Evolutionary conservation across 2,888 invertebrate genomes (phyloP).

Genomic region (Strigamia maritima): DNA sequence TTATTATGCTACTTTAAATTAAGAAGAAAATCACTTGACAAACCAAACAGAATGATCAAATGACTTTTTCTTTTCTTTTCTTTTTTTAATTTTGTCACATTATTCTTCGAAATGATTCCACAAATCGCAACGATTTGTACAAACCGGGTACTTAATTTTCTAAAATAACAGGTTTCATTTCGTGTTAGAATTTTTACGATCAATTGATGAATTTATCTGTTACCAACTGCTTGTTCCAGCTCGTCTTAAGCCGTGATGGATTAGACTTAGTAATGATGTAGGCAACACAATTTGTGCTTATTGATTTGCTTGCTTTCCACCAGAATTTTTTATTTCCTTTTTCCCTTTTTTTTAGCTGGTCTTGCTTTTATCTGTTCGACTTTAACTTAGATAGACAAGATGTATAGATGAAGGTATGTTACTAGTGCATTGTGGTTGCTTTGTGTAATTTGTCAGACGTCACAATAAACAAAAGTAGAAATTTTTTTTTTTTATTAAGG

Average conservation of each 20-base stretch:
- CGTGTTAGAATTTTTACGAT: background rate
- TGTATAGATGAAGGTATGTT: slow-evolving; percentile 1
- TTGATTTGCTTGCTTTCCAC: background rate
- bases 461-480: background rate
- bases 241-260: background rate
- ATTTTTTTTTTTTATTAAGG: background rate
- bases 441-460: slow-evolving; percentile 10
- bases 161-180: too few species aligned
- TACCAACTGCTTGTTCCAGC: background rate
- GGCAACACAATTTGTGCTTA: slow-evolving; percentile 7
- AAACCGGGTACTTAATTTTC: too few species aligned
- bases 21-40: too few species aligned
- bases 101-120: too few species aligned
- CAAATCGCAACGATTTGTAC: too few species aligned
- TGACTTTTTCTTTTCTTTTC: too few species aligned
- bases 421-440: slow-evolving; percentile 1
- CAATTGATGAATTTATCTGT: background rate
- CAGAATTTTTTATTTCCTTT: background rate
- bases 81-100: too few species aligned
- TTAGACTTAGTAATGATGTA: background rate
- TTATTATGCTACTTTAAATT: too few species aligned
- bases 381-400: background rate
- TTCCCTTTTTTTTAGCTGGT: background rate
- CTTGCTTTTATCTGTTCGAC: background rate
- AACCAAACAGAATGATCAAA: too few species aligned